phyloP scores from a whole-genome alignment of 2,113 vertebrate genomes.

The Gnathonemus echidnorhynchus region DNA sequence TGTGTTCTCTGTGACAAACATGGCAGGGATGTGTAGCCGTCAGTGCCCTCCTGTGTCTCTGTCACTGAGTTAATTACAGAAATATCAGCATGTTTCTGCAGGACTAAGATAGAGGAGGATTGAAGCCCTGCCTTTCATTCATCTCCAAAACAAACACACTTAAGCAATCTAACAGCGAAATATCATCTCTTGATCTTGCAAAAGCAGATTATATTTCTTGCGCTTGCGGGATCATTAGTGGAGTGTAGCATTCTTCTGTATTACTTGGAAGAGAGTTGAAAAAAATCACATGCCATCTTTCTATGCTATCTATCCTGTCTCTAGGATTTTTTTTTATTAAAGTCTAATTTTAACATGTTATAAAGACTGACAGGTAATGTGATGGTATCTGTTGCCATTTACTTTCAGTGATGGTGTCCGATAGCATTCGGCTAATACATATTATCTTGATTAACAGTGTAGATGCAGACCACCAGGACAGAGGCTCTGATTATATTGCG shows the following conservation, averaged over 20 bases:
- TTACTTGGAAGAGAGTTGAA: neutral
- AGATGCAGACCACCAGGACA: neutral
- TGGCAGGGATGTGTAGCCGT: neutral
- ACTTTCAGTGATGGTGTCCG: neutral
- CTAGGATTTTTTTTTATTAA: conserved; percentile 24
- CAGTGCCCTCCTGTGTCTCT: conserved; percentile 42
- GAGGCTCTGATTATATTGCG: neutral
- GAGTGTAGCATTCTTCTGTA: neutral
- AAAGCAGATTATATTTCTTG: neutral
- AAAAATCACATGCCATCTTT: neutral
- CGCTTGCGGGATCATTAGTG: neutral
- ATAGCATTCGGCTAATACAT: neutral
- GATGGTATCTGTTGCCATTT: neutral
- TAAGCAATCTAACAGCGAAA: neutral
- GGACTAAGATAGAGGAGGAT: neutral
- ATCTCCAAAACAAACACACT: neutral
- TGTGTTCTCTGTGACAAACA: neutral
- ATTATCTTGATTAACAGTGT: neutral
- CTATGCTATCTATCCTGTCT: neutral
- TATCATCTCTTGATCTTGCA: neutral
- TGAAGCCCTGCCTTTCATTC: neutral
- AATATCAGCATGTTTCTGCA: neutral
- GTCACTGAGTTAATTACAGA: neutral
- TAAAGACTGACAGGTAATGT: conserved; percentile 8
- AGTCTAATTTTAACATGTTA: conserved; percentile 33